Base-by-base conservation (phyloP, 2,888 invertebrate species). In the Clunio marinus region DNA sequence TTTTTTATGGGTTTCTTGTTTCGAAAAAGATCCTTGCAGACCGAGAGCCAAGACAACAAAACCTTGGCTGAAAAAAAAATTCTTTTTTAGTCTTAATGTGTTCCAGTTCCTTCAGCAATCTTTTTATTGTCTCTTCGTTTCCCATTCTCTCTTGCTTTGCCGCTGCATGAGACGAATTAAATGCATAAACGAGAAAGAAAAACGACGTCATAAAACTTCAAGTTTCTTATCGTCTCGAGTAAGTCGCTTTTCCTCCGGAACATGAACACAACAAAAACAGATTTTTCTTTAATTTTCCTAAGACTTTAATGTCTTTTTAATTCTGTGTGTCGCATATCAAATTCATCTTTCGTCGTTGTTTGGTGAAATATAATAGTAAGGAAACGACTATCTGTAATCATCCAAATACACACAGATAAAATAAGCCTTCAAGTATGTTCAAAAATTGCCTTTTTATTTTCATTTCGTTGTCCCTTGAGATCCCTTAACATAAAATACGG, bases 281-380 rank as follows among this genome's bases (percentile, higher is more conserved):
- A 57, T 57, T 57, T 57, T 27, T 7, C 17, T 27, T 27, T 57
- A 27, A 24, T 57, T 57, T 27, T 7, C 13, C 27, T 20, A 27
- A 35, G 41, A 15, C 32, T 32, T 63, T 41, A 66, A 65, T 27
- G 51, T 22, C 55, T 20, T 66, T 66, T 66, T 66, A 55, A 66
- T 55, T 66, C 32, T 46, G 32, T 41, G 51, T 66, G 46, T 45
- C 45, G 28, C 63, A 27, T 35, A 51, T 55, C 37, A 15, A 45
- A 20, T 28, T 45, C 20, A 13, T 25, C 5, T 25, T n/a, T 24
- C 25, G 15, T 57, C 3, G 13, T 10, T 15, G 13, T 45, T n/a
- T 45, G 7, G 4, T 10, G n/a, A n/a, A 45, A 5, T 5, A 10
- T 8, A 58, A 58, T 58, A 55, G 5, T 55, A 4, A 17, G 4